Conservation (phyloP, 2,888 invertebrate genomes). For the Orthosia cruda region DNA sequence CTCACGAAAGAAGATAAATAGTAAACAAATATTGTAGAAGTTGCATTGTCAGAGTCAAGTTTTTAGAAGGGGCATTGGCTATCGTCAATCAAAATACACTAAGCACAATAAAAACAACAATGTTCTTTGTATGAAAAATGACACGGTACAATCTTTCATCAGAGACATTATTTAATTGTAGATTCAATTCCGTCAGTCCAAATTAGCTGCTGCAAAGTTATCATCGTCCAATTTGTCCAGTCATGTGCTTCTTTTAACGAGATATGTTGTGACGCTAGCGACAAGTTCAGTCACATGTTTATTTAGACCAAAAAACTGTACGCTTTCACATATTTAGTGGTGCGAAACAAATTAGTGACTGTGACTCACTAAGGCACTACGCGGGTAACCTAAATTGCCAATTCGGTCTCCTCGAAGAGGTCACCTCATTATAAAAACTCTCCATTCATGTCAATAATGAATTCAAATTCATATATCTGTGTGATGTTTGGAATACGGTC, state of each 20-base stretch:
- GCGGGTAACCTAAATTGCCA: conserved; percentile 48
- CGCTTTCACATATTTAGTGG: conserved; percentile 58
- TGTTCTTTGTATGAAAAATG: neutral
- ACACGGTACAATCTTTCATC: conserved; percentile 17
- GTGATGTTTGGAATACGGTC: conserved; percentile 35
- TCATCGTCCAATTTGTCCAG: conserved; percentile 55
- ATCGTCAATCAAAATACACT: no score
- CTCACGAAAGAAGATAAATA: no score
- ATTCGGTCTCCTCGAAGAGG: conserved; percentile 28
- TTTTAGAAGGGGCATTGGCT: neutral
- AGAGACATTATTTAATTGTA: conserved; percentile 52
- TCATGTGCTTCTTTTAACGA: conserved; percentile 63
- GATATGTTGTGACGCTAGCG: conserved; percentile 49
- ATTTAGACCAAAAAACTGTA: conserved; percentile 65
- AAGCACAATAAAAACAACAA: neutral
- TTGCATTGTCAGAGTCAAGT: neutral
- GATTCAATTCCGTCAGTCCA: conserved; percentile 54
- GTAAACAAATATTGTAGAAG: no score
- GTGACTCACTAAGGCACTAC: conserved; percentile 23
- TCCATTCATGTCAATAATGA: conserved; percentile 36
- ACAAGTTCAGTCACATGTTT: conserved; percentile 59
- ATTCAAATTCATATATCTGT: conserved; percentile 32
- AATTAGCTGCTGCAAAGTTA: conserved; percentile 55
- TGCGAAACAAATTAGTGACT: conserved; percentile 51
- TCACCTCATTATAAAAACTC: conserved; percentile 32